Evolutionary conservation across 2,888 invertebrate species (phyloP).

Genomic region (Clostera curtula): DNA sequence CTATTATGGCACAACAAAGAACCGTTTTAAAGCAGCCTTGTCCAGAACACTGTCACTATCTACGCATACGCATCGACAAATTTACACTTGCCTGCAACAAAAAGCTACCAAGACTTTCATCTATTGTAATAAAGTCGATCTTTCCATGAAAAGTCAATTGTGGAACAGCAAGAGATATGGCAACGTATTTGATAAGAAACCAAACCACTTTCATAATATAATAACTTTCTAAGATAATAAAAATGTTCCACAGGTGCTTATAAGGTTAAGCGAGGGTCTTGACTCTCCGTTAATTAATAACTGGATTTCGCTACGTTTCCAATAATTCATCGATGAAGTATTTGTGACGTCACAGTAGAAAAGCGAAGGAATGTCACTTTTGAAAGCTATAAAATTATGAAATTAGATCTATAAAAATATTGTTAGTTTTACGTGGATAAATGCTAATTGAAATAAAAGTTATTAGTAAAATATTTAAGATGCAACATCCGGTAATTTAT

Average conservation of each 20-base stretch:
- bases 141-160: conserved; percentile 7
- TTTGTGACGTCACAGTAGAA: too few relatives aligned
- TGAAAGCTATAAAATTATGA: too few relatives aligned
- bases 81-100: conserved; percentile 2
- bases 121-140: conserved; percentile 6
- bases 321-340: conserved; percentile 12
- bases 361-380: too few relatives aligned
- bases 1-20: conserved; percentile 23
- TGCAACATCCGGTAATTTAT: too few relatives aligned
- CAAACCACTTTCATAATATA: conserved; percentile 32
- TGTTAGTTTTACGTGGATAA: too few relatives aligned
- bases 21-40: conserved; percentile 11
- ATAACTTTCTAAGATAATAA: conserved; percentile 34
- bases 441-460: too few relatives aligned
- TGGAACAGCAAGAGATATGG: conserved; percentile 7
- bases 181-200: conserved; percentile 27
- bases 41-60: conserved; percentile 22
- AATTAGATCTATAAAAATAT: too few relatives aligned
- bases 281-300: conserved; percentile 10
- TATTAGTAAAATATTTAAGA: too few relatives aligned
- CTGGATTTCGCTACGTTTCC: conserved; percentile 16
- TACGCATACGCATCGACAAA: conserved; percentile 10
- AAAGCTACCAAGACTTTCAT: conserved; percentile 6
- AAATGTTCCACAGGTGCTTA: conserved; percentile 23
- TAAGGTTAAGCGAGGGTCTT: conserved; percentile 16